Evolutionary conservation across 1,140 invertebrate species (phyloP), one percentile per base, ranked within the genome.

Genomic region (Pentalonia nigronervosa): DNA sequence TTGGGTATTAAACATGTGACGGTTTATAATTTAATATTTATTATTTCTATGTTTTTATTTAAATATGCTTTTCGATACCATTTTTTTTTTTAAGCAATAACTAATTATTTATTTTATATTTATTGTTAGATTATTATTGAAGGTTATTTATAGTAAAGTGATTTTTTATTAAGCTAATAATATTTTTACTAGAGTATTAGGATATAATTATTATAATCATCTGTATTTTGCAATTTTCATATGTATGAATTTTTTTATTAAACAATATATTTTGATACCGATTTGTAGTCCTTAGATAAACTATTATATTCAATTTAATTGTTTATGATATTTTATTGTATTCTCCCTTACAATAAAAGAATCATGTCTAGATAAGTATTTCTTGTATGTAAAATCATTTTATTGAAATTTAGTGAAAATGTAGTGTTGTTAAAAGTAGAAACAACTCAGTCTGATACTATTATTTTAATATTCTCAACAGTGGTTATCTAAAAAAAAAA

Each of bases 201-300:
- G 9, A 56, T n/a, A n/a, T 17, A 34, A 34, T 89, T 41, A 89
- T 89, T 41, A 89, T 89, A 53, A 89, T 53, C 11, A 89, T 89
- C 21, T 25, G 23, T 89, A 56, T 89, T 89, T 56, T 56, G 11
- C 7, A 56, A 89, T 89, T 89, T 36, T 89, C 20, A 9, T 23
- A 23, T 53, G 48, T 89, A 56, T 41, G n/a, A 3, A 53, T 41
- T 89, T 89, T 89, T 89, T 56, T 89, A 89, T 89, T 56, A 23
- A 89, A 89, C 36, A 34, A 88, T 89, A 56, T 89, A 56, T 56
- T 89, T 89, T 89, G 48, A 53, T 89, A 89, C 88, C 50, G 56
- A 89, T 56, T 89, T 30, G 8, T 89, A 89, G 87, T 41, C n/a
- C 47, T 86, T 47, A 86, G 25, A 47, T 30, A 47, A 6, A 45